Evolutionary conservation across 1,140 invertebrate species (phyloP).

Genomic region (Myzus persicae): DNA sequence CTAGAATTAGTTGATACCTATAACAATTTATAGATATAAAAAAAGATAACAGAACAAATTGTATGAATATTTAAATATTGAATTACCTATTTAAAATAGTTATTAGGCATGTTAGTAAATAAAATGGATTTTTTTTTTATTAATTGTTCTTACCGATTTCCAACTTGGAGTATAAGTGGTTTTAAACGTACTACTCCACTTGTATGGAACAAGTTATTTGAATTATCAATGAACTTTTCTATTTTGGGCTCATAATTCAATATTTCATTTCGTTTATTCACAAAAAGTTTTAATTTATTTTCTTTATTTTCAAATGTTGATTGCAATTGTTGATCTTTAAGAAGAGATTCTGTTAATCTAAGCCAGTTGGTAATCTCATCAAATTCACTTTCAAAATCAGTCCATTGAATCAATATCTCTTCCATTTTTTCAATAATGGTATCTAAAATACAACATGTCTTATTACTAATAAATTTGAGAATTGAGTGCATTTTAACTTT

Average conservation of each 20-base stretch:
- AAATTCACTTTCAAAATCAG: slow-evolving; percentile 83
- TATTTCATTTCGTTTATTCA: slow-evolving; percentile 78
- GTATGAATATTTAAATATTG: neutral
- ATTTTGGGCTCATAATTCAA: slow-evolving; percentile 80
- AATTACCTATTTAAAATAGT: too few relatives aligned
- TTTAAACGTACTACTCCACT: slow-evolving; percentile 87
- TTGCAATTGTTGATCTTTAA: slow-evolving; percentile 85
- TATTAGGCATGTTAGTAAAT: neutral
- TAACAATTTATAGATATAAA: slow-evolving; percentile 59
- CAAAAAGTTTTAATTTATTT: slow-evolving; percentile 75
- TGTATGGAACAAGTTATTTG: slow-evolving; percentile 83
- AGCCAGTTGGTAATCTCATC: slow-evolving; percentile 86
- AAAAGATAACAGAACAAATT: neutral
- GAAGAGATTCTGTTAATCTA: slow-evolving; percentile 79
- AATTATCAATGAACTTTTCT: slow-evolving; percentile 88
- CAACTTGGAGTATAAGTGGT: slow-evolving; percentile 87
- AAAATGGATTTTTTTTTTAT: neutral
- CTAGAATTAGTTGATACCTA: slow-evolving; percentile 82
- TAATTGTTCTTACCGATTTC: slow-evolving; percentile 70
- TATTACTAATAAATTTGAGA: neutral
- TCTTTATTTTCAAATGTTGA: slow-evolving; percentile 83
- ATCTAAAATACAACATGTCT: slow-evolving; percentile 65
- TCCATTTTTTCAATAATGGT: slow-evolving; percentile 75
- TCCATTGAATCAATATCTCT: slow-evolving; percentile 81
- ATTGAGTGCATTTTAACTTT: neutral